Evolutionary conservation across 2,797 vertebrate species (phyloP), one percentile per base, ranked within the genome.

Genomic region (Acridotheres tristis): DNA sequence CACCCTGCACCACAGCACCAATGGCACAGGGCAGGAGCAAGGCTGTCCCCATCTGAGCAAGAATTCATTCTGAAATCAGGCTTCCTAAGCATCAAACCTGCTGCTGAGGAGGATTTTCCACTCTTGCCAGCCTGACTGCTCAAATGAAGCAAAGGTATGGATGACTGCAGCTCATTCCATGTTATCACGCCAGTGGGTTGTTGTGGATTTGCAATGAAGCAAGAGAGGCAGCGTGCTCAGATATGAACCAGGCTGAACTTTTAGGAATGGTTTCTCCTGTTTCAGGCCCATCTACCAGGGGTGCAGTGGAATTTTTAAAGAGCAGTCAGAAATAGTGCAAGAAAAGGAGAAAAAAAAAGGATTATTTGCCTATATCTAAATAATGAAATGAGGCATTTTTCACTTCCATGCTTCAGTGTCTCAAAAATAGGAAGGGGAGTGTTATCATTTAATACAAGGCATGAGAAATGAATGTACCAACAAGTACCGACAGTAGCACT

Each of bases 181-280:
- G 2, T 88, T 95, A 89, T 85, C 90, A 59, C 45, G 45, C 69
- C 92, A 92, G 87, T 61, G 80, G 85, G 94, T 45, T 93, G 90
- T 30, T 78, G 73, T n/a, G 74, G 86, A 80, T 68, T 91, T 6
- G 1, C 53, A 32, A 50, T 26, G 22, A 91, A 96, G 65, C 55
- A 66, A 74, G 34, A 73, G 73, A 68, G 16, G 43, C 8, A 0
- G 47, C 66, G 84, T 1, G 0, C 30, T 73, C 59, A 69, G 48
- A 42, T 73, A 40, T 1, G 15, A 96, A 72, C 53, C 53, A 90
- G 29, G 12, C 32, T 85, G 76, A 94, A 94, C 63, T 87, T 90
- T 32, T 34, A 77, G 55, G 48, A 72, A 81, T 34, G 18, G 51
- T 47, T 85, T 72, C 71, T 85, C 57, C 40, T 58, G 17, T 54